These are phyloP conservation scores for Cacoxenus indagator DNA, from an alignment of 2,888 invertebrate genomes.

Conservation along the genomic window DNA sequence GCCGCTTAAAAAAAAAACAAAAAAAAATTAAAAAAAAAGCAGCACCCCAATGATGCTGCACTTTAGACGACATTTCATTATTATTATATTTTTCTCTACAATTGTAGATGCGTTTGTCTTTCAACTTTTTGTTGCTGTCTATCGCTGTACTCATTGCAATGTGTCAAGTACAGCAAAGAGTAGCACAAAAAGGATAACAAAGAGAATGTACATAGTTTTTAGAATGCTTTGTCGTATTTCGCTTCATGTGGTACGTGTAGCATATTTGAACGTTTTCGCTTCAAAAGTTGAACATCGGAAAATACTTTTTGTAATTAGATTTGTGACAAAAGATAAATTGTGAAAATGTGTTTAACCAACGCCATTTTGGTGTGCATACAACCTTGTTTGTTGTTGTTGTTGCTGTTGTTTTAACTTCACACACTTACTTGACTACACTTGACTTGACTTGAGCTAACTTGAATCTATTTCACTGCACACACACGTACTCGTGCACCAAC, in stretches of 20 bases:
- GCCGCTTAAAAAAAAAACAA: background rate
- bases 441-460: too few species aligned
- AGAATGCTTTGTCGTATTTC: background rate
- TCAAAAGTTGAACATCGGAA: background rate
- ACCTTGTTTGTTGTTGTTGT: background rate
- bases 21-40: too few species aligned
- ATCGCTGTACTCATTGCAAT: slow-evolving; percentile 5
- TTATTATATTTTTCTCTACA: slow-evolving; percentile 32
- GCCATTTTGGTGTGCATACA: background rate
- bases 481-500: too few species aligned
- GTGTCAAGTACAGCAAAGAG: slow-evolving; percentile 28
- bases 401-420: background rate
- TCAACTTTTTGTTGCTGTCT: slow-evolving; percentile 8
- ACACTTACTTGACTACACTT: too few species aligned
- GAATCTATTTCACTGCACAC: too few species aligned
- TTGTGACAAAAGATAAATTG: background rate
- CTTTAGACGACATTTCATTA: slow-evolving; percentile 25
- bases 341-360: background rate
- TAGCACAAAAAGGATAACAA: too few species aligned
- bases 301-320: background rate
- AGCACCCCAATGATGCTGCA: slow-evolving; percentile 29
- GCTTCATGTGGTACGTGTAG: background rate
- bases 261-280: background rate
- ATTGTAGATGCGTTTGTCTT: slow-evolving; percentile 31
- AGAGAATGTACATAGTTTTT: too few species aligned